Evolutionary conservation across 2,888 invertebrate species (phyloP).

Genomic region (Ornithoptera alexandrae): DNA sequence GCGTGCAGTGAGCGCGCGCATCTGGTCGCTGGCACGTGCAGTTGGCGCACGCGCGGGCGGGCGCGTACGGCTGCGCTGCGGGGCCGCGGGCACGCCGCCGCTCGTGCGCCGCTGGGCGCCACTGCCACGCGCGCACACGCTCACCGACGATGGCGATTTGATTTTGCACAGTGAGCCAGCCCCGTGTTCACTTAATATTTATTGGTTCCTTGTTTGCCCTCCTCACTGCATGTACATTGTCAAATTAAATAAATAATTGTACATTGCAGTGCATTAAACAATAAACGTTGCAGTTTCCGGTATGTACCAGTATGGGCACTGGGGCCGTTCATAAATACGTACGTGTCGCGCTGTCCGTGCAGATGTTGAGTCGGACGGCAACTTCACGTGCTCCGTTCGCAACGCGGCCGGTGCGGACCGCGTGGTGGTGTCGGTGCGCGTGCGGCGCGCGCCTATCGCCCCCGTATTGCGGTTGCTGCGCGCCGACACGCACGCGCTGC

Average conservation of each 20-base stretch:
- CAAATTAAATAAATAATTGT: too few relatives aligned
- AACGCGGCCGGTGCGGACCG: conserved; percentile 90
- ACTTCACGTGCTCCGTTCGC: conserved; percentile 87
- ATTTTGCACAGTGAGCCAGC: conserved; percentile 81
- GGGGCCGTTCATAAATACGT: too few relatives aligned
- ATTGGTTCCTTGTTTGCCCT: too few relatives aligned
- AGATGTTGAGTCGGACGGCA: conserved; percentile 84
- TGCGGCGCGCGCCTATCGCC: conserved; percentile 77
- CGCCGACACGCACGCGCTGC: conserved; percentile 74
- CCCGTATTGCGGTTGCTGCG: conserved; percentile 82
- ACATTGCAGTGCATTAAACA: too few relatives aligned
- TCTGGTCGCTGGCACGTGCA: conserved; percentile 87
- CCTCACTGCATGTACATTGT: too few relatives aligned
- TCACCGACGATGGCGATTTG: conserved; percentile 81
- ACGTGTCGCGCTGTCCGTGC: neutral
- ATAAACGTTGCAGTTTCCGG: too few relatives aligned
- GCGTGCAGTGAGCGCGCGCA: conserved; percentile 84
- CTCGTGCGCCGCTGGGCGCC: conserved; percentile 82
- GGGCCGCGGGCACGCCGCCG: conserved; percentile 82
- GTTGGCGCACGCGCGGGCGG: conserved; percentile 82
- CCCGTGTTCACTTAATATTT: neutral
- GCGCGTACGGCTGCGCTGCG: conserved; percentile 83
- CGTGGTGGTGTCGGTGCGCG: conserved; percentile 83
- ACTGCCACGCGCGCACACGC: conserved; percentile 75
- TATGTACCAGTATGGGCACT: too few relatives aligned